These are phyloP conservation scores for Patagioenas fasciata DNA, from an alignment of 2,113 vertebrate genomes.

Conservation along the genomic window DNA sequence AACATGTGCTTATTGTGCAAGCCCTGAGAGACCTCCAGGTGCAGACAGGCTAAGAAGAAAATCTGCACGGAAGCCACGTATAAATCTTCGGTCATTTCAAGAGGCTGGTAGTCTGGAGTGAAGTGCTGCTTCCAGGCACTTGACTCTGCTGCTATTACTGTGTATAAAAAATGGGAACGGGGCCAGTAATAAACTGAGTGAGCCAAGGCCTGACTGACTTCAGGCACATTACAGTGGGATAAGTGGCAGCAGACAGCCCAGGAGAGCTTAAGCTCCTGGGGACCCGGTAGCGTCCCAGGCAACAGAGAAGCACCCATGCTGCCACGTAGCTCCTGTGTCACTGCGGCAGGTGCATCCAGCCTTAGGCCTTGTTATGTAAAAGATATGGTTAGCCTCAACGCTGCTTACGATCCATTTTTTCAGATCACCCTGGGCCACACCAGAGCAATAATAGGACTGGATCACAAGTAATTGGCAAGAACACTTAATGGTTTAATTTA, in stretches of 20 bases:
- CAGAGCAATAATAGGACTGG: neutral
- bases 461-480: conserved; percentile 30
- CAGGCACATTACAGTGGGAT: neutral
- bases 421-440: conserved; percentile 6
- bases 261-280: neutral
- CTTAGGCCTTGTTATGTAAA: conserved; percentile 65
- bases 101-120: neutral
- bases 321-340: neutral
- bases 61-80: neutral
- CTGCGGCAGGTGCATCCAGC: conserved; percentile 32
- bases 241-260: neutral
- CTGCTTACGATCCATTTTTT: neutral
- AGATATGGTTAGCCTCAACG: conserved; percentile 63
- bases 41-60: neutral
- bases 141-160: neutral
- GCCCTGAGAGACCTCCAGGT: neutral
- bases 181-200: neutral
- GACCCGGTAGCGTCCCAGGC: neutral
- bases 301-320: accelerated
- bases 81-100: neutral
- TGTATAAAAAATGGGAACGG: neutral
- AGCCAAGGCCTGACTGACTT: neutral
- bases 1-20: accelerated
- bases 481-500: conserved; percentile 25
- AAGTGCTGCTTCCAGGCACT: neutral